Percentiles rank a stretch among this genome's conserved stretches.
These are phyloP conservation scores for Petrocephalus zakoni DNA, from an alignment of 2,113 vertebrate species.

Conservation along the genomic window DNA sequence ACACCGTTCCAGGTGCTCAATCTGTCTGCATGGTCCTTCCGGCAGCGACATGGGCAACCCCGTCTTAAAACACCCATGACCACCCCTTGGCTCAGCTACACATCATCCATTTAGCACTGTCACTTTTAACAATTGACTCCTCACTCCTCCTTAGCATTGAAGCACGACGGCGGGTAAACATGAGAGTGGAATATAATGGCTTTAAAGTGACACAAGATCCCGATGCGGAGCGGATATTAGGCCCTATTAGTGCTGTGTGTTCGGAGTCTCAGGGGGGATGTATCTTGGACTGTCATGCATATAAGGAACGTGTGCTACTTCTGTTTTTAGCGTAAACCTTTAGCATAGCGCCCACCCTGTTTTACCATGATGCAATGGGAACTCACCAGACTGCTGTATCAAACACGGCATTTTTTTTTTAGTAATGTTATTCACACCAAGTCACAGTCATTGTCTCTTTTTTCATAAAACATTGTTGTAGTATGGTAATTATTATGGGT, in stretches of 20 bases:
- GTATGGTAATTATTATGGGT: neutral
- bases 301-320: neutral
- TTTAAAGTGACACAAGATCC: neutral
- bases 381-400: neutral
- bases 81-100: neutral
- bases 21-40: neutral
- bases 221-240: neutral
- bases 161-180: neutral
- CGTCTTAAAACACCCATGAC: neutral
- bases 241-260: neutral
- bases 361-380: neutral
- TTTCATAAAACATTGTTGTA: neutral
- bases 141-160: neutral
- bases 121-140: neutral
- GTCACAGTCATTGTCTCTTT: neutral
- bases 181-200: neutral
- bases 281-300: neutral
- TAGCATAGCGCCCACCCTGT: neutral
- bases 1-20: neutral
- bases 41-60: neutral
- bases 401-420: neutral
- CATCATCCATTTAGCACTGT: neutral
- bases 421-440: neutral
- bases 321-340: neutral
- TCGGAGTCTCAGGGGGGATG: neutral